These are phyloP conservation scores for Sebastes fasciatus DNA, from an alignment of 2,113 vertebrate species.

Conservation along the genomic window DNA sequence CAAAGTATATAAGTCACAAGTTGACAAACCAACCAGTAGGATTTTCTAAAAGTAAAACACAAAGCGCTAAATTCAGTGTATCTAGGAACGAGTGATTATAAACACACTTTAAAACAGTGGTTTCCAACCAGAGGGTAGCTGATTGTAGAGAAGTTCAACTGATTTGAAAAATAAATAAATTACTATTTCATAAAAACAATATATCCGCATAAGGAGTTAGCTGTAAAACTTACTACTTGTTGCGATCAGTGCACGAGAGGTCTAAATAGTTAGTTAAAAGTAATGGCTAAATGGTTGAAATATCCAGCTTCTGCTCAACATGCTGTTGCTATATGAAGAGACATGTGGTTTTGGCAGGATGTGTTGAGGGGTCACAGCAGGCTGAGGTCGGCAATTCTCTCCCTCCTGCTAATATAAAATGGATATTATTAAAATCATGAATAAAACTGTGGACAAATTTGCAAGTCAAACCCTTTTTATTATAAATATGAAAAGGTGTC, in stretches of 20 bases:
- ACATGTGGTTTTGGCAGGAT: not conserved
- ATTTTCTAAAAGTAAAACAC: too few species aligned
- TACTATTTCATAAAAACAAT: not conserved
- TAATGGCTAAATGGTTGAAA: not conserved
- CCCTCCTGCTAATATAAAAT: not conserved
- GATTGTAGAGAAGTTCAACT: too few species aligned
- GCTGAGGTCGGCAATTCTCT: not conserved
- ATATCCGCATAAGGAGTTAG: not conserved
- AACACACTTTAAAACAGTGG: too few species aligned
- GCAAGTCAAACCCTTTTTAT: conserved; percentile 33
- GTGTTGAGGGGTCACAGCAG: not conserved
- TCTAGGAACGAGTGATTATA: too few species aligned
- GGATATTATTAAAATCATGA: not conserved
- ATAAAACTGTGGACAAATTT: conserved; percentile 18
- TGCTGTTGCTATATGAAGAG: not conserved
- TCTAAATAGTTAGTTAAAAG: not conserved
- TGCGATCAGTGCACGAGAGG: not conserved
- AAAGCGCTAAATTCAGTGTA: too few species aligned
- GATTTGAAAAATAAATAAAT: too few species aligned
- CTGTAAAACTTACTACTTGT: not conserved
- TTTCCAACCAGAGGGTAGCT: too few species aligned
- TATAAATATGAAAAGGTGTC: not conserved
- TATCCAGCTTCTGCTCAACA: not conserved
- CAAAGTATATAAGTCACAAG: too few species aligned
- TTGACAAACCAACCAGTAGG: not conserved